Percentiles rank a stretch among this genome's conserved stretches.
Evolutionary conservation across 2,888 invertebrate genomes (phyloP).

Genomic region (Acrocera orbiculus): DNA sequence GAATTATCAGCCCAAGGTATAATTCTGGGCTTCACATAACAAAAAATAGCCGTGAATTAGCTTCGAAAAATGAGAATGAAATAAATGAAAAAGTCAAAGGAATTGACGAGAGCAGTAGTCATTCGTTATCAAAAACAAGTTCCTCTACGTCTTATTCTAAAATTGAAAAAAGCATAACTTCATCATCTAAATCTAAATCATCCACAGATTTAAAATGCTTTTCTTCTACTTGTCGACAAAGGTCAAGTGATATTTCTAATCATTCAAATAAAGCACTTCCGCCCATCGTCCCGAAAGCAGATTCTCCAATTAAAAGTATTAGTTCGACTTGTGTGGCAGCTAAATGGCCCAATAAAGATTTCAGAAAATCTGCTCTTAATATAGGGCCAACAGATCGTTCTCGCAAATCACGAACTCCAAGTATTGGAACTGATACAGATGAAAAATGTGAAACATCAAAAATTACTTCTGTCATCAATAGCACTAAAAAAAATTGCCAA

Average conservation of each 20-base stretch:
- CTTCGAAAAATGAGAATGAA: slow-evolving; percentile 13
- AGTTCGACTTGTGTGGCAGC: slow-evolving; percentile 32
- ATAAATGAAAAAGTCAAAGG: too few relatives aligned
- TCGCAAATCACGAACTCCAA: slow-evolving; percentile 28
- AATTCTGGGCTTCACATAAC: too few relatives aligned
- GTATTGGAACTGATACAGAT: slow-evolving; percentile 27
- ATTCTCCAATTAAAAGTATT: slow-evolving; percentile 26
- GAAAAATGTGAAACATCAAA: slow-evolving; percentile 13
- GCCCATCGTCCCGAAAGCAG: slow-evolving; percentile 21
- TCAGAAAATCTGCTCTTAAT: slow-evolving; percentile 54
- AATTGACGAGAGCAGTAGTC: too few relatives aligned
- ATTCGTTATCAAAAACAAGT: too few relatives aligned
- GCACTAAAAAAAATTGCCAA: slow-evolving; percentile 13
- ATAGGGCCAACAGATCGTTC: slow-evolving; percentile 36
- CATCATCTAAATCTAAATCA: slow-evolving; percentile 7
- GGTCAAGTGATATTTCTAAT: slow-evolving; percentile 15
- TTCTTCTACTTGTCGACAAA: slow-evolving; percentile 15
- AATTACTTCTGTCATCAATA: slow-evolving; percentile 10
- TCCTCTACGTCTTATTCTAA: slow-evolving; percentile 4
- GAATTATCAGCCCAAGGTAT: slow-evolving; percentile 7
- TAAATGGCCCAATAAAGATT: slow-evolving; percentile 48
- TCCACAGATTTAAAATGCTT: slow-evolving; percentile 15
- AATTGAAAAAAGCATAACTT: slow-evolving; percentile 2
- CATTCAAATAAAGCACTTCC: slow-evolving; percentile 16
- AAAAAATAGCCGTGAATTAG: slow-evolving; percentile 10